Evolutionary conservation across 1,140 invertebrate genomes (phyloP), one percentile per base, ranked within the genome.

Genomic region (Colletes latitarsis): DNA sequence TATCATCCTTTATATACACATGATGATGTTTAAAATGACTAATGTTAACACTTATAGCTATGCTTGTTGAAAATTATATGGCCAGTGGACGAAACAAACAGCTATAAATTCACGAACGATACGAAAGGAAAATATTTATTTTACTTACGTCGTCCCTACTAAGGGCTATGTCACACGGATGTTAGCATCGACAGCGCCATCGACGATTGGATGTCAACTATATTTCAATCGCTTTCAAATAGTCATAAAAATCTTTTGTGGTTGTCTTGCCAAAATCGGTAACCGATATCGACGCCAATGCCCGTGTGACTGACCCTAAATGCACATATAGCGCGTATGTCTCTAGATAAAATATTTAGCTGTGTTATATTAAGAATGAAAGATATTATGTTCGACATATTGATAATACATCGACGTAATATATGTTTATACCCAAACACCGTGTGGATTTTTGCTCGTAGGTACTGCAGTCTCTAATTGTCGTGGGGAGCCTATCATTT

Each of bases 401-500:
- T 8, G 30, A 9, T n/a, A 41, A 14, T 68, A 68, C 14, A 62
- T 82, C 58, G 46, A 82, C 49, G 41, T 67, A 55, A 80, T 73
- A 63, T n/a, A 64, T 14, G 70, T 81, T 94, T 95, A 99, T 58
- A 99, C 98, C 98, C 98, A 99, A 70, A 99, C 98, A 41, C 98
- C 98, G 90, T 99, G 98, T 57, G 98, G 98, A 93, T 98, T 98
- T 93, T 98, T 98, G 92, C 97, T 98, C 19, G 98, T 98, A 60
- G 98, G 97, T 64, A 98, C 97, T 53, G 98, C 97, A 92, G 97
- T 98, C 93, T 98, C 97, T 57, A 98, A 93, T 92, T 98, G 97
- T 82, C 98, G 94, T 55, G 98, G 97, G 49, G 97, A 98, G 19
- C 98, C 97, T 85, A 98, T 97, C 93, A 98, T 98, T 92, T 97